Percentiles rank a stretch among this genome's conserved stretches.
Conservation (phyloP, 2,888 invertebrate genomes). For the Epinotia bilunana region DNA sequence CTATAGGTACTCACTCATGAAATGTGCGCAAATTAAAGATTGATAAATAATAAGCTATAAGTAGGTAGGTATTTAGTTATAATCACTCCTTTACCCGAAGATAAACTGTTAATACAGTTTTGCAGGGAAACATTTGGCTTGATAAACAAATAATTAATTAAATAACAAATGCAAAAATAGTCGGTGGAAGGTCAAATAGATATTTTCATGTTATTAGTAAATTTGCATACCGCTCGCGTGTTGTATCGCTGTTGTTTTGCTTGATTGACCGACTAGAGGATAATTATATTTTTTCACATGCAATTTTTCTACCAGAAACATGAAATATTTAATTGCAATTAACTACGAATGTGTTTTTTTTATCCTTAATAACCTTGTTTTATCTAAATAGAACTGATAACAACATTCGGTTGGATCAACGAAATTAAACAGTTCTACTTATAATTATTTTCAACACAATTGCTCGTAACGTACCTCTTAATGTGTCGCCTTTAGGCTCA, state of each 20-base stretch:
- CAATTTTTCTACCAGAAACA: slow-evolving; percentile 4
- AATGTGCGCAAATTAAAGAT: too few species aligned
- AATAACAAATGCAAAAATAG: background rate
- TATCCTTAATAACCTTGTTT: background rate
- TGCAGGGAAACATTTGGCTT: too few species aligned
- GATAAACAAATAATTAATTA: too few species aligned
- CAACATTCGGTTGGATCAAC: background rate
- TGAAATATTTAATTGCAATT: background rate
- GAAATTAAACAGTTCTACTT: slow-evolving; percentile 3
- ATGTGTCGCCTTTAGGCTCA: too few species aligned
- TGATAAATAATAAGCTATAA: too few species aligned
- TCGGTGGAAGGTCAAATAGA: background rate
- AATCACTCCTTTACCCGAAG: too few species aligned
- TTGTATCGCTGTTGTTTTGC: slow-evolving; percentile 1
- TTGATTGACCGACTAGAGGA: background rate
- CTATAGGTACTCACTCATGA: too few species aligned
- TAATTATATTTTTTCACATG: background rate
- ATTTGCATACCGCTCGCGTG: background rate
- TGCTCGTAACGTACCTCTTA: too few species aligned
- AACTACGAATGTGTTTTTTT: background rate
- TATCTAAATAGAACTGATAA: background rate
- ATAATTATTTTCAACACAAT: too few species aligned
- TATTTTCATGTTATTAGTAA: background rate
- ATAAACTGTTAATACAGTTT: too few species aligned
- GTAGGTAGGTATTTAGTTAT: too few species aligned